These are phyloP conservation scores for Pomacea maculata DNA, from an alignment of 1,140 invertebrate genomes.

Conservation along the genomic window DNA sequence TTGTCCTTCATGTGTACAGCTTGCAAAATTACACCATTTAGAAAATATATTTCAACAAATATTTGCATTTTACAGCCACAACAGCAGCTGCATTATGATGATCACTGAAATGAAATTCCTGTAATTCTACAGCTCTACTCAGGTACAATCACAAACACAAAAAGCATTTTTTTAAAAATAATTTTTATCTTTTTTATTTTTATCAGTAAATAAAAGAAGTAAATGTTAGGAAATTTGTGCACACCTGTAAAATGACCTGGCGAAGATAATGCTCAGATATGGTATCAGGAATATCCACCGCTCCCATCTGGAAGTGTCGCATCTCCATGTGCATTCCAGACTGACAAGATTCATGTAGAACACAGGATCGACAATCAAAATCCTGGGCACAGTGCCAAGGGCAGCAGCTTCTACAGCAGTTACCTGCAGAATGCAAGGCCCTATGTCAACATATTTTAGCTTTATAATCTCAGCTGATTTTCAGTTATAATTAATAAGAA, in stretches of 20 bases:
- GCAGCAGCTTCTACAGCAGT: constrained; percentile 38
- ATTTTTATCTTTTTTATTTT: no score
- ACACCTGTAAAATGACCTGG: constrained; percentile 29
- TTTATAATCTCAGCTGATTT: not conserved
- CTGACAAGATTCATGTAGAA: not conserved
- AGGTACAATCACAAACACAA: no score
- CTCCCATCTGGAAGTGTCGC: constrained; percentile 29
- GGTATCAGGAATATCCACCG: constrained; percentile 26
- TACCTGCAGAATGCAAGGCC: constrained; percentile 15
- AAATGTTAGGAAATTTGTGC: not conserved
- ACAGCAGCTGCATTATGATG: no score
- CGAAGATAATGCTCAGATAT: constrained; percentile 32
- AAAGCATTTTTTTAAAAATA: no score
- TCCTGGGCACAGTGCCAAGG: constrained; percentile 19
- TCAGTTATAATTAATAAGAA: no score
- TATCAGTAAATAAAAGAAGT: no score
- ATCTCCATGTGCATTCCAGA: constrained; percentile 35
- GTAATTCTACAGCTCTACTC: no score
- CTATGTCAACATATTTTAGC: not conserved
- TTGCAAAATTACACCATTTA: no score
- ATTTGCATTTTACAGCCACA: no score
- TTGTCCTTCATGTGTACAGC: no score
- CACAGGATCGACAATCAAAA: constrained; percentile 28
- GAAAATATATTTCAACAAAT: no score
- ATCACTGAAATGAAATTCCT: no score